These are phyloP conservation scores for Thaumetopoea pityocampa DNA, from an alignment of 1,140 invertebrate species.

Conservation along the genomic window DNA sequence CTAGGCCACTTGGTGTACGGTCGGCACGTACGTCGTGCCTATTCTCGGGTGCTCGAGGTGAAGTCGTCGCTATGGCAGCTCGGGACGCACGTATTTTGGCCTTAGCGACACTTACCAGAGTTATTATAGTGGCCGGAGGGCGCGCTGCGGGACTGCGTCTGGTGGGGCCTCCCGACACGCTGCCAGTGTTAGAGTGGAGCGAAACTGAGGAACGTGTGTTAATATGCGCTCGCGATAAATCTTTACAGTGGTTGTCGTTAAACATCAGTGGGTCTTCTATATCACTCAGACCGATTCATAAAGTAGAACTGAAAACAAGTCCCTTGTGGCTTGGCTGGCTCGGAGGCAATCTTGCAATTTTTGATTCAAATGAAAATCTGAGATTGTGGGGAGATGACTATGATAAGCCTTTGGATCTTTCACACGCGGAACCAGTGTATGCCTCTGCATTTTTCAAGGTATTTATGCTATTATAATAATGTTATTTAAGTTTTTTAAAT, in stretches of 20 bases:
- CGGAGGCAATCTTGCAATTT: conserved; percentile 89
- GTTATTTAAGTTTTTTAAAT: too few relatives aligned
- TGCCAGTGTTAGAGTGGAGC: conserved; percentile 92
- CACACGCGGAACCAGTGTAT: conserved; percentile 91
- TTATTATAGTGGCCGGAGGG: conserved; percentile 87
- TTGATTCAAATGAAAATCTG: conserved; percentile 91
- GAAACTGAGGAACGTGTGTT: conserved; percentile 52
- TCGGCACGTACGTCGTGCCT: conserved; percentile 92
- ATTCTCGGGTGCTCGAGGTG: conserved; percentile 95
- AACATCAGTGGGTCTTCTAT: conserved; percentile 88
- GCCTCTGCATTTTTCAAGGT: conserved; percentile 94
- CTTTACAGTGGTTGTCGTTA: conserved; percentile 55
- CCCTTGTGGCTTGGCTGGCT: conserved; percentile 93
- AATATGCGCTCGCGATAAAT: conserved; percentile 46
- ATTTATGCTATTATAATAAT: conserved; percentile 12
- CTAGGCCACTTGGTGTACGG: conserved; percentile 90
- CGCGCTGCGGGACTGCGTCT: conserved; percentile 50
- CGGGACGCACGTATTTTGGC: conserved; percentile 82
- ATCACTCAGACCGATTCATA: conserved; percentile 82
- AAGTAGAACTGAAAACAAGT: conserved; percentile 86
- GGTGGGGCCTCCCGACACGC: conserved; percentile 79
- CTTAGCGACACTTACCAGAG: conserved; percentile 94
- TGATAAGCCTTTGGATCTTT: conserved; percentile 90
- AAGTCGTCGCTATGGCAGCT: conserved; percentile 77
- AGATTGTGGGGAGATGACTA: conserved; percentile 93